Evolutionary conservation across 92 coral and sea anemone species (phyloP), one percentile per base, ranked within the genome.

Genomic region (Phenganax stokvisi): DNA sequence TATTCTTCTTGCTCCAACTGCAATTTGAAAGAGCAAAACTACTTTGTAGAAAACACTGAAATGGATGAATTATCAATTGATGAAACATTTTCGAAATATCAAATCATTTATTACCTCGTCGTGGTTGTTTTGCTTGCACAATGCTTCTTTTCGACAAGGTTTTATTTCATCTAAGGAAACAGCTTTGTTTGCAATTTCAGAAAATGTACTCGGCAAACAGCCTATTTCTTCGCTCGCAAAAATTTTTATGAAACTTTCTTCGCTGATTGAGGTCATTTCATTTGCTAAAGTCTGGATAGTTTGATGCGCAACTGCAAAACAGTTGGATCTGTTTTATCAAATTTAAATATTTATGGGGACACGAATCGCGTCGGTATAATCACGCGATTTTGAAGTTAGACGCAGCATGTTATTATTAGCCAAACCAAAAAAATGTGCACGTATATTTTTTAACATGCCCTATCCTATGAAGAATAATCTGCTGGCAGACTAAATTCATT

Each of bases 1-100:
- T 51, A 11, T 11, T 86, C 85, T 56, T 27, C 71, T 17, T 56
- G 55, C 16, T 64, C 82, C 13, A 72, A 55, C 73, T 68, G 53
- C 10, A 68, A 68, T 30, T 30, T 2, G 47, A 8, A 53, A 28
- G 29, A 29, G 47, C 53, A 10, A 68, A 30, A 68, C 47, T 68
- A 2, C 29, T 64, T 9, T 25, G 29, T 28, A 11, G 8, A 64
- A 9, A 28, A 64, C 7, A 9, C 44, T 8, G 6, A 37, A 13
- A 0, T 17, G 7, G 10, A 25, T 7, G 70, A 20, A 6, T 25
- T 37, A 5, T 37, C 47, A 37, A 7, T 64, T 2, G 3, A 64
- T 3, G 2, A 9, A 64, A 64, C 37, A 0, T 64, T 1, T 64
- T 12, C 0, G 73, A 37, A 61, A 11, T 30, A 9, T 28, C 73